A percentile compares a stretch with the other conserved stretches of the same genome.
Evolutionary conservation across 2,797 vertebrate genomes (phyloP).

Genomic region (Myotis pilosus): DNA sequence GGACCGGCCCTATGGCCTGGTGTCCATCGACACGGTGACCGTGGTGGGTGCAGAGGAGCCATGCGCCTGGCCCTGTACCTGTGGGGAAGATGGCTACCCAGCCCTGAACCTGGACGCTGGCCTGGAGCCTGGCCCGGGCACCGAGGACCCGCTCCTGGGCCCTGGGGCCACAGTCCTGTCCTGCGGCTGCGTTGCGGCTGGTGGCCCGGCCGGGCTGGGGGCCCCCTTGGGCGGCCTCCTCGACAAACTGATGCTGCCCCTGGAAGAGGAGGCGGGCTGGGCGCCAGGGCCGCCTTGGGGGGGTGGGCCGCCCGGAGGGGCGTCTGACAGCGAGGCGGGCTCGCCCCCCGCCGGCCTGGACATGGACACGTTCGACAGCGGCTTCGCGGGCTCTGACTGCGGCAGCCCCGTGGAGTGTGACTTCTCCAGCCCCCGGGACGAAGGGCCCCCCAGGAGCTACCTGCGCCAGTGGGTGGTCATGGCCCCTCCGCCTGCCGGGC

Average conservation of each 20-base stretch:
- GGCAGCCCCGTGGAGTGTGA: conserved; percentile 83
- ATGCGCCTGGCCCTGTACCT: conserved; percentile 71
- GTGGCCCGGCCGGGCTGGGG: neutral
- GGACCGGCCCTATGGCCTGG: conserved; percentile 83
- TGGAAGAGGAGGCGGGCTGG: conserved; percentile 81
- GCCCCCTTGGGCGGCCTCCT: conserved; percentile 67
- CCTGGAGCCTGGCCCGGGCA: neutral
- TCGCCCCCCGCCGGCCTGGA: conserved; percentile 89
- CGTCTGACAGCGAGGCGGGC: conserved; percentile 84
- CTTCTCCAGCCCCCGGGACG: conserved; percentile 63
- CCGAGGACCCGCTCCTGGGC: conserved; percentile 36
- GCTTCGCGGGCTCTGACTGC: conserved; percentile 92
- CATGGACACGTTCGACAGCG: conserved; percentile 94
- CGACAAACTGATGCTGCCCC: conserved; percentile 73
- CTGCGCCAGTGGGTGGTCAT: conserved; percentile 86
- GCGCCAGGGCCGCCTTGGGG: conserved; percentile 66
- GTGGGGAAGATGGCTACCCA: conserved; percentile 79
- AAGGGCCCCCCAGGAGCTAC: conserved; percentile 83
- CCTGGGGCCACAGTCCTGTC: conserved; percentile 59
- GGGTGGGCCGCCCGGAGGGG: conserved; percentile 76
- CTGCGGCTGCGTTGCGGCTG: conserved; percentile 70
- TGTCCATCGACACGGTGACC: conserved; percentile 92
- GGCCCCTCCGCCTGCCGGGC: neutral
- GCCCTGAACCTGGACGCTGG: conserved; percentile 70
- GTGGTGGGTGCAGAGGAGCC: conserved; percentile 84